A percentile compares a stretch with the other conserved stretches of the same genome.
These are phyloP conservation scores for Drosophila burlai DNA, from an alignment of 1,140 invertebrate species.

Conservation along the genomic window DNA sequence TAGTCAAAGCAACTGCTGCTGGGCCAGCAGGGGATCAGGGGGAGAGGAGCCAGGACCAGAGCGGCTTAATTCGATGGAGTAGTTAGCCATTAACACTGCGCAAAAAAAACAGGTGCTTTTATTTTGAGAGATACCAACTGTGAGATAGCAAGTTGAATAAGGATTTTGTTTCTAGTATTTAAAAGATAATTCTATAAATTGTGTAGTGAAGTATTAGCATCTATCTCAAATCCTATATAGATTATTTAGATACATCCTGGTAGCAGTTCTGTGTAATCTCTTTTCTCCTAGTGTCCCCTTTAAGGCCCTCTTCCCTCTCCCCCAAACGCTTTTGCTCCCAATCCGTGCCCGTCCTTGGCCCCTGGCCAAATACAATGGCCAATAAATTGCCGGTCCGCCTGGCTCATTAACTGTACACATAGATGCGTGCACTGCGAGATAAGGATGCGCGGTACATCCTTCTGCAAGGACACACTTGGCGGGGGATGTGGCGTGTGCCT, in stretches of 20 bases:
- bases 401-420: conserved; percentile 40
- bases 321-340: neutral
- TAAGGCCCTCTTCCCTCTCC: too few species aligned
- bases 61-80: conserved; percentile 15
- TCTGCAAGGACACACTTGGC: neutral
- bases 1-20: conserved; percentile 64
- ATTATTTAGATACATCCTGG: neutral
- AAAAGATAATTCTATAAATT: too few species aligned
- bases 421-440: conserved; percentile 1
- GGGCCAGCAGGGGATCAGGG: neutral
- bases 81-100: conserved; percentile 7
- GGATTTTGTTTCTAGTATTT: neutral
- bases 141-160: neutral
- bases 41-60: neutral
- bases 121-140: neutral
- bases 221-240: too few species aligned
- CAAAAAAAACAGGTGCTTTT: neutral
- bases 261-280: neutral
- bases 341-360: neutral
- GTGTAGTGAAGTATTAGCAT: too few species aligned
- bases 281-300: neutral
- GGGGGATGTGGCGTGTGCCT: neutral
- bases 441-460: conserved; percentile 1
- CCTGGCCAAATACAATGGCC: conserved; percentile 39
- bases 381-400: conserved; percentile 54